A percentile compares a stretch with the other conserved stretches of the same genome.
phyloP scores from a whole-genome alignment of 2,797 vertebrate genomes.

The Labeo calbasu region DNA sequence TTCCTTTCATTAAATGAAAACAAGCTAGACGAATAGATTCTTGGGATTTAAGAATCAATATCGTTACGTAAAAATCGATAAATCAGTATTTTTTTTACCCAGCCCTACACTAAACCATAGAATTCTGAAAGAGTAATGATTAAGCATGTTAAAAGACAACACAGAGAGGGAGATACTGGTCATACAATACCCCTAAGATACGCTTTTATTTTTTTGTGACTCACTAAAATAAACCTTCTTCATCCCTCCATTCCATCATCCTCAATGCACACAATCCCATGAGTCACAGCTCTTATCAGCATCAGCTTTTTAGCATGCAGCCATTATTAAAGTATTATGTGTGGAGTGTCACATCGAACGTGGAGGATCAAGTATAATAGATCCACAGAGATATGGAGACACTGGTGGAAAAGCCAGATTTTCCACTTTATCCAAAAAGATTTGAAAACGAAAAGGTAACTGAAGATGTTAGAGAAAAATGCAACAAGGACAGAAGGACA shows the following conservation, averaged over 20 bases:
- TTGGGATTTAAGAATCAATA: too few species aligned
- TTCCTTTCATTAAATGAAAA: too few species aligned
- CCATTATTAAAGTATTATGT: constrained; percentile 65
- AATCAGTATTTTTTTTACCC: too few species aligned
- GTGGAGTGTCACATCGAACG: constrained; percentile 64
- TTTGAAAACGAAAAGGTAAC: constrained; percentile 1
- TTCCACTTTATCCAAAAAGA: constrained; percentile 14
- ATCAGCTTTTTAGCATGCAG: constrained; percentile 37
- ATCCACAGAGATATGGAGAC: constrained; percentile 73
- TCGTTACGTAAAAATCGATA: too few species aligned
- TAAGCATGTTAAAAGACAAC: neutral
- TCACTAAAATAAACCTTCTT: neutral
- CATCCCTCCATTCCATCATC: neutral
- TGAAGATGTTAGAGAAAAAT: constrained; percentile 24
- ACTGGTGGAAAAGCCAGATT: constrained; percentile 52
- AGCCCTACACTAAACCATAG: neutral
- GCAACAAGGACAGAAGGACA: constrained; percentile 17
- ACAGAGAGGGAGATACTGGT: neutral
- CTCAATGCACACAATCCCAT: neutral
- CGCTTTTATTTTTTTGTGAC: neutral
- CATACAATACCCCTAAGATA: neutral
- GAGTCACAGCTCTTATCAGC: constrained; percentile 53
- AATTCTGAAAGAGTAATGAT: neutral
- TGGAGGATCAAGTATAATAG: constrained; percentile 70
- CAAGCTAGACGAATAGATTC: too few species aligned